Percentiles rank a stretch among this genome's conserved stretches.
These are phyloP conservation scores for Plemyria rubiginata DNA, from an alignment of 2,888 invertebrate genomes.

Conservation along the genomic window DNA sequence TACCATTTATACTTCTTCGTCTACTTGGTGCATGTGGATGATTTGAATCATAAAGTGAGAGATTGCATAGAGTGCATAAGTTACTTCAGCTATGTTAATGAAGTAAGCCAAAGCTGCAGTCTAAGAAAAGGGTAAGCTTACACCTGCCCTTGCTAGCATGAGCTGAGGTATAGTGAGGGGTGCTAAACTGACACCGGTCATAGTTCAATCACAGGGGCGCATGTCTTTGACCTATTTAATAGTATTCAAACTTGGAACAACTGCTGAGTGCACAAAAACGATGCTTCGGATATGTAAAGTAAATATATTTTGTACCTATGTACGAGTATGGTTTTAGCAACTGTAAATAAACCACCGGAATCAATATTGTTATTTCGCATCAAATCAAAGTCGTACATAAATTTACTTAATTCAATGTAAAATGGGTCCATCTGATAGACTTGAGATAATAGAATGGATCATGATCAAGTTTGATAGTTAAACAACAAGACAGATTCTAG, in stretches of 20 bases:
- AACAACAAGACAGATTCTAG: constrained; percentile 67
- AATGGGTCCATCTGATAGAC: constrained; percentile 28
- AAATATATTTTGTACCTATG: constrained; percentile 3
- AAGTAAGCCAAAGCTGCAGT: constrained; percentile 61
- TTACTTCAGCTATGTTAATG: constrained; percentile 77
- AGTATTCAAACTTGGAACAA: constrained; percentile 22
- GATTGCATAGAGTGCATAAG: constrained; percentile 80
- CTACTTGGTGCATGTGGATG: constrained; percentile 65
- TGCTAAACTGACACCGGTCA: constrained; percentile 52
- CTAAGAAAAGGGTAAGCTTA: constrained; percentile 57
- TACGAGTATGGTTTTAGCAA: constrained; percentile 11
- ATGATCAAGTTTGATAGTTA: constrained; percentile 53
- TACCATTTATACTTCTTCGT: constrained; percentile 79
- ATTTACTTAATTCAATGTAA: constrained; percentile 28
- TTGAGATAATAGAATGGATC: constrained; percentile 47
- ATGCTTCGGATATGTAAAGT: neutral
- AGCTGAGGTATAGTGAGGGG: constrained; percentile 39
- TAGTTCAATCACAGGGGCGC: constrained; percentile 52
- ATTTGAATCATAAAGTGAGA: constrained; percentile 83
- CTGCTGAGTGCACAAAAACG: neutral
- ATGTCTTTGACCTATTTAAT: constrained; percentile 44
- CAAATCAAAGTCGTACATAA: constrained; percentile 28
- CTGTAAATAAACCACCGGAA: constrained; percentile 8
- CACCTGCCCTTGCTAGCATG: constrained; percentile 59
- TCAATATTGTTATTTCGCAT: constrained; percentile 29